phyloP scores from a whole-genome alignment of 2,113 vertebrate species.

The Psettodes erumei region DNA sequence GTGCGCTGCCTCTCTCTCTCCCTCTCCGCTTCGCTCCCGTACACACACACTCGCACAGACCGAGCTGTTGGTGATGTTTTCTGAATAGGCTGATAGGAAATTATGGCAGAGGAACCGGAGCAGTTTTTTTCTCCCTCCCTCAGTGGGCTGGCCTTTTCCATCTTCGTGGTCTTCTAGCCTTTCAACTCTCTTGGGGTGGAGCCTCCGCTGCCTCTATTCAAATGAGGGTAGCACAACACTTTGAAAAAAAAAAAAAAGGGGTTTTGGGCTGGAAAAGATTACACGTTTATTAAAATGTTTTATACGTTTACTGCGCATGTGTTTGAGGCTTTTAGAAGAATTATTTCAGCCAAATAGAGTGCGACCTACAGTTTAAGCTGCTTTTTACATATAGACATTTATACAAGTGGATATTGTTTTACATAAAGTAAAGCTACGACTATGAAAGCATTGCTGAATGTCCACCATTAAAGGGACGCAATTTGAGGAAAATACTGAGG shows the following conservation, averaged over 20 bases:
- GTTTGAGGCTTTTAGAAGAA: conserved; percentile 30
- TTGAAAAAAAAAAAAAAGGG: conserved; percentile 65
- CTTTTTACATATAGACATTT: conserved; percentile 8
- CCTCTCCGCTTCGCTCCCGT: conserved; percentile 69
- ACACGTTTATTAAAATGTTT: conserved; percentile 64
- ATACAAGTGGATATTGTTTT: neutral
- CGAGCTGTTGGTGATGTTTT: conserved; percentile 85
- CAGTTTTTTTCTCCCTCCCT: conserved; percentile 85
- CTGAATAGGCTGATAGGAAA: conserved; percentile 88
- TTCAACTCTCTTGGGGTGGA: conserved; percentile 82
- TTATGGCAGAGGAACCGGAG: conserved; percentile 85
- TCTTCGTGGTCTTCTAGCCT: conserved; percentile 84
- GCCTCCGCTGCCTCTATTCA: conserved; percentile 82
- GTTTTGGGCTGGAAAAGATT: conserved; percentile 62
- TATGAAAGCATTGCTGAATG: conserved; percentile 1
- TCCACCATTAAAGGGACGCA: conserved; percentile 15
- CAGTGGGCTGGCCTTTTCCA: conserved; percentile 84
- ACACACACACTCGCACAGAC: conserved; percentile 71
- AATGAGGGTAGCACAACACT: conserved; percentile 79
- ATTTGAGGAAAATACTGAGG: conserved; percentile 29
- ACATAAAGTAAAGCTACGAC: neutral
- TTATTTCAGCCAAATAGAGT: conserved; percentile 35
- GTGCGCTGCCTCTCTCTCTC: conserved; percentile 53
- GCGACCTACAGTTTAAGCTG: conserved; percentile 2
- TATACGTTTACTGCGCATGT: conserved; percentile 14